Conservation (phyloP, 2,797 vertebrate species). For the Epinephelus awoara region DNA sequence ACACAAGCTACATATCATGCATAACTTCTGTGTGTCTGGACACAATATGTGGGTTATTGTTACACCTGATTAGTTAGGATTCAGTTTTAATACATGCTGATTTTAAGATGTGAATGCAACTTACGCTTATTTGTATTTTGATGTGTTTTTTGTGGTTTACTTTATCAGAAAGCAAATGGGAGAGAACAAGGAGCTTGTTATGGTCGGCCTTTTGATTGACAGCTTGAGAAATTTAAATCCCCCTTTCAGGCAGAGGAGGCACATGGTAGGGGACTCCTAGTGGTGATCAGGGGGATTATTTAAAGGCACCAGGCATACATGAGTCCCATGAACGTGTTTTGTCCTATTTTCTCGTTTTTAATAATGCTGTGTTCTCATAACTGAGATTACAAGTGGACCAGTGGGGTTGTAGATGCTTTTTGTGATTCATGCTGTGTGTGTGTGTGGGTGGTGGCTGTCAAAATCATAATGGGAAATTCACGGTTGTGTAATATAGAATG, state of each 20-base stretch:
- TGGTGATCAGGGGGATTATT: conserved; percentile 63
- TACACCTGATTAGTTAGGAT: fast-evolving
- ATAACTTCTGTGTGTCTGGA: conserved; percentile 18
- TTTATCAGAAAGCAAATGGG: conserved; percentile 12
- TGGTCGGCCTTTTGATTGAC: conserved; percentile 91
- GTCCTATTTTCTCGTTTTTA: background rate
- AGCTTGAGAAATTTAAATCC: conserved; percentile 95
- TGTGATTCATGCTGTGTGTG: conserved; percentile 19
- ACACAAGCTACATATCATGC: background rate
- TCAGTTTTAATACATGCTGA: fast-evolving
- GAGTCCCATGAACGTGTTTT: conserved; percentile 9
- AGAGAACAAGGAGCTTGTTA: conserved; percentile 79
- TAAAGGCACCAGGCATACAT: conserved; percentile 51
- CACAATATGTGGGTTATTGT: background rate
- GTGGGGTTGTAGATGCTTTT: background rate
- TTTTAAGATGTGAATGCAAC: background rate
- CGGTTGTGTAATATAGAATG: conserved; percentile 47
- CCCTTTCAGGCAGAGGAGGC: conserved; percentile 79
- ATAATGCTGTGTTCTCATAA: background rate
- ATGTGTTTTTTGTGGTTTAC: background rate
- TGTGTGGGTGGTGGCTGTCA: conserved; percentile 20
- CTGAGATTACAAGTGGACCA: background rate
- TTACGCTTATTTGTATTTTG: background rate
- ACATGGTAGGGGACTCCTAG: conserved; percentile 82
- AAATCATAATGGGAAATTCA: background rate